Conservation (phyloP, 2,113 vertebrate species). For the Nothobranchius kuhntae region DNA sequence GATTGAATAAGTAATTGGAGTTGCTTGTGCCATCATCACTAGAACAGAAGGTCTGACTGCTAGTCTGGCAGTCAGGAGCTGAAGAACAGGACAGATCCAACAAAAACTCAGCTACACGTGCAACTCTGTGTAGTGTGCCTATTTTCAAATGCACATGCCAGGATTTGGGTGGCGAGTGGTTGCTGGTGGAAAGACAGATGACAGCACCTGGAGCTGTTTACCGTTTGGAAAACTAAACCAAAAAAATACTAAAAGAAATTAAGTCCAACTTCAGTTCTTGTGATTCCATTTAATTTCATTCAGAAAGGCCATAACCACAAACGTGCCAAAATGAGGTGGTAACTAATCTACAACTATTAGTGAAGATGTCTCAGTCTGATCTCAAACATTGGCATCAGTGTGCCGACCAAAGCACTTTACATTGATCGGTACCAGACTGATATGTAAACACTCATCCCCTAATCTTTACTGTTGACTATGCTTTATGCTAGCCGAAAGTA, state of each 20-base stretch:
- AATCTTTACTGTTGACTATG: too few relatives aligned
- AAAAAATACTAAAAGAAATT: slow-evolving; percentile 6
- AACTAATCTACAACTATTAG: too few relatives aligned
- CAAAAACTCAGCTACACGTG: slow-evolving; percentile 31
- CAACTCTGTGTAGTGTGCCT: slow-evolving; percentile 34
- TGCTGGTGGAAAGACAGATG: slow-evolving; percentile 31
- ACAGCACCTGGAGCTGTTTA: slow-evolving; percentile 27
- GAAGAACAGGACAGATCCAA: slow-evolving; percentile 39
- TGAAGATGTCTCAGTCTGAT: too few relatives aligned
- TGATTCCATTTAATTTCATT: background rate
- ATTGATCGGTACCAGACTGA: too few relatives aligned
- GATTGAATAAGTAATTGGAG: slow-evolving; percentile 36
- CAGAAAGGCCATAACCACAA: background rate
- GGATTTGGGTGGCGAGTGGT: slow-evolving; percentile 35
- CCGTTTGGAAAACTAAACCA: slow-evolving; percentile 7
- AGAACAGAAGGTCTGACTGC: slow-evolving; percentile 28
- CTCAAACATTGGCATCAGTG: too few relatives aligned
- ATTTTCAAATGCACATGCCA: slow-evolving; percentile 31
- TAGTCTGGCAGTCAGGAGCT: slow-evolving; percentile 45
- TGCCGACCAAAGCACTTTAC: too few relatives aligned
- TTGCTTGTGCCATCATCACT: slow-evolving; percentile 41
- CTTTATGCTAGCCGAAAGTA: too few relatives aligned
- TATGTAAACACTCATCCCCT: too few relatives aligned
- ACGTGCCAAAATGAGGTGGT: too few relatives aligned
- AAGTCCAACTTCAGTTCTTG: slow-evolving; percentile 7